Evolutionary conservation across 2,888 invertebrate genomes (phyloP).

Genomic region (Augiades crinisus): DNA sequence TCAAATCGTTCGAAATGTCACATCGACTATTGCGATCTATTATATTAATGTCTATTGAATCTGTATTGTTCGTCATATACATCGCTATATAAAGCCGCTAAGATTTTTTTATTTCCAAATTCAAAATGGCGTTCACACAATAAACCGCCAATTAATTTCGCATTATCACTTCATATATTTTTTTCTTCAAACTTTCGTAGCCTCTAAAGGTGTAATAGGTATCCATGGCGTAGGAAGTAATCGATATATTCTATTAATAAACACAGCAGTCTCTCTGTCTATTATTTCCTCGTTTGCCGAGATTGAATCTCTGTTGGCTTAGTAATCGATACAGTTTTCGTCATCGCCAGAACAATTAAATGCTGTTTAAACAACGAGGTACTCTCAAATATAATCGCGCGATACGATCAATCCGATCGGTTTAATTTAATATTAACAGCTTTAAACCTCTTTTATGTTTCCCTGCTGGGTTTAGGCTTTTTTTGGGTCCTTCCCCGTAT

Average conservation of each 20-base stretch:
- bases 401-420: constrained; percentile 31
- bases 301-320: constrained; percentile 43
- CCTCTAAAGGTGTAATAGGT: constrained; percentile 13
- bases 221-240: constrained; percentile 44
- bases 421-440: constrained; percentile 17
- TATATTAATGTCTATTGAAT: too few species aligned
- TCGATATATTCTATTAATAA: constrained; percentile 46
- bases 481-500: too few species aligned
- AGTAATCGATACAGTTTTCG: constrained; percentile 37
- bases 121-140: background rate
- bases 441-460: too few species aligned
- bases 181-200: constrained; percentile 5
- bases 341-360: constrained; percentile 12
- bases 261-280: constrained; percentile 37
- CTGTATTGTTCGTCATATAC: too few species aligned
- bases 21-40: too few species aligned
- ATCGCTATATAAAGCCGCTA: too few species aligned
- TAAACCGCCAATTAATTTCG: constrained; percentile 3
- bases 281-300: constrained; percentile 50
- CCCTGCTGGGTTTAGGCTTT: too few species aligned
- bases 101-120: background rate
- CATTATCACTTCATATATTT: constrained; percentile 7
- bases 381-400: background rate
- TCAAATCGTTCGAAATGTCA: too few species aligned
- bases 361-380: constrained; percentile 5